Evolutionary conservation across 2,888 invertebrate genomes (phyloP).

Genomic region (Crepidodera aurea): DNA sequence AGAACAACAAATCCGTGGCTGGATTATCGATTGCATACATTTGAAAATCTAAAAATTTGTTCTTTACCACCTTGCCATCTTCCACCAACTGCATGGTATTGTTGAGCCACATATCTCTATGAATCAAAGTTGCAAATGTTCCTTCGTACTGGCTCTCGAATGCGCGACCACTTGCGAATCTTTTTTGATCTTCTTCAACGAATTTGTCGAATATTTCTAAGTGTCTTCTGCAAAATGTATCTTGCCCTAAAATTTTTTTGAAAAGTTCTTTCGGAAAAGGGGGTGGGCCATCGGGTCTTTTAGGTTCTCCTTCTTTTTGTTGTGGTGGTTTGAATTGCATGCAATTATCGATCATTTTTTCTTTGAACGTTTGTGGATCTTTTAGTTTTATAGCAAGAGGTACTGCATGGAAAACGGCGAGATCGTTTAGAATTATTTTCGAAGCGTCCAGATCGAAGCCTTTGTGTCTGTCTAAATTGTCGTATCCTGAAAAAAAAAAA

Average conservation of each 20-base stretch:
- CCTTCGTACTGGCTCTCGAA: neutral
- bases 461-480: slow-evolving; percentile 61
- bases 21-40: slow-evolving; percentile 8
- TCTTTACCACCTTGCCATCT: slow-evolving; percentile 1
- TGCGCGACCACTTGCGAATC: neutral
- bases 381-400: slow-evolving; percentile 64
- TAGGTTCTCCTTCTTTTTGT: neutral
- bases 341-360: slow-evolving; percentile 50
- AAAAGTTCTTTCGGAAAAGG: neutral
- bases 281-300: neutral
- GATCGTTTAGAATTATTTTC: slow-evolving; percentile 59
- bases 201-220: slow-evolving; percentile 9
- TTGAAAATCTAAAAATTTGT: slow-evolving; percentile 29
- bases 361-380: slow-evolving; percentile 59
- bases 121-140: slow-evolving; percentile 6
- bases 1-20: slow-evolving; percentile 8
- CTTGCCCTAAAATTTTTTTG: neutral
- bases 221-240: slow-evolving; percentile 3
- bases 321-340: neutral
- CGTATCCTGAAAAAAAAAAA: slow-evolving; percentile 57
- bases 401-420: slow-evolving; percentile 67
- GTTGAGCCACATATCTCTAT: slow-evolving; percentile 31
- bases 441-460: slow-evolving; percentile 64
- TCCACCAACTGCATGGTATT: slow-evolving; percentile 22
- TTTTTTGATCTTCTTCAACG: neutral